These are phyloP conservation scores for Polylopha cassiicola DNA, from an alignment of 2,888 invertebrate genomes.

Conservation along the genomic window DNA sequence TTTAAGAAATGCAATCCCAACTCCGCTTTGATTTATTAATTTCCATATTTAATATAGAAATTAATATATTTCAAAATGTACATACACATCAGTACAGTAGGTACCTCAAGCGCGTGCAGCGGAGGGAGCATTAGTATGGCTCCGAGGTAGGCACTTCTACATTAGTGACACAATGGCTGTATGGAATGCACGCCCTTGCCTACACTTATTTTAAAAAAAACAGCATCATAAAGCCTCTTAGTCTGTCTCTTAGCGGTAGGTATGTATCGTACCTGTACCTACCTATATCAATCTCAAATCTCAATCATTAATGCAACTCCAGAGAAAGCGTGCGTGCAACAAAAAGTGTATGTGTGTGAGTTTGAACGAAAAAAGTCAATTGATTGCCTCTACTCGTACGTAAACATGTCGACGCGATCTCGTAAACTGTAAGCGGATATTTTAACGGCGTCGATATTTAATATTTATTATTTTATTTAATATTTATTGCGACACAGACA, in stretches of 20 bases:
- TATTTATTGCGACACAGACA: slow-evolving; percentile 74
- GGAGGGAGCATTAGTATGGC: no score
- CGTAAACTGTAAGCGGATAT: slow-evolving; percentile 76
- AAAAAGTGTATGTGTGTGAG: slow-evolving; percentile 38
- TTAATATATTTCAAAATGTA: no score
- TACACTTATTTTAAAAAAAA: no score
- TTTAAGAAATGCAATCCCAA: neutral
- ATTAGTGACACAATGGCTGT: no score
- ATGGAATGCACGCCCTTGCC: no score
- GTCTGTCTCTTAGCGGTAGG: no score
- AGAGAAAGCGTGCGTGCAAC: slow-evolving; percentile 51
- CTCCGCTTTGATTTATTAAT: slow-evolving; percentile 1
- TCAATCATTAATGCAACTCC: slow-evolving; percentile 37
- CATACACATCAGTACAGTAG: no score
- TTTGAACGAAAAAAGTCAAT: slow-evolving; percentile 61
- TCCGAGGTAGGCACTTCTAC: no score
- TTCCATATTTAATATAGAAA: slow-evolving; percentile 9
- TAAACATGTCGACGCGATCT: slow-evolving; percentile 72
- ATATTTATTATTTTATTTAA: slow-evolving; percentile 74
- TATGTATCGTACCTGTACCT: no score
- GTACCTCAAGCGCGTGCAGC: no score
- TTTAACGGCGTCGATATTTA: slow-evolving; percentile 75
- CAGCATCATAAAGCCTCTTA: no score
- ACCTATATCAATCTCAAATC: slow-evolving; percentile 30
- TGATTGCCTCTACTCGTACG: slow-evolving; percentile 65